Base-by-base conservation (phyloP, 2,797 vertebrate species). In the Pelochelys cantorii region DNA sequence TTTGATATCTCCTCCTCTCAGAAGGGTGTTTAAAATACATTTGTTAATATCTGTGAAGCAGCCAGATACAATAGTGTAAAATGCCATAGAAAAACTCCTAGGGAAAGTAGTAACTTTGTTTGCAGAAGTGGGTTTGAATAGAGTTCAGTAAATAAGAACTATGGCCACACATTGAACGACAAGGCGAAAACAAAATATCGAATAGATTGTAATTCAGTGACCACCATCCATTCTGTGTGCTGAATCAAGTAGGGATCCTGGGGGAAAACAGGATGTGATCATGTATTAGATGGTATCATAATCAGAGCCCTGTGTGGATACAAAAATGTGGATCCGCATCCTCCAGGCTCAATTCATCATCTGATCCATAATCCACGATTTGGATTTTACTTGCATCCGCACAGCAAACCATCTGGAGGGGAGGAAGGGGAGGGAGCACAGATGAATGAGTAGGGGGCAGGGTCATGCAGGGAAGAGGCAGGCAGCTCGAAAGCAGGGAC, bases 171-270 rank as follows among this genome's bases (percentile, higher is more conserved):
- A 88, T 89, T 87, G 89, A 92, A 88, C 42, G 79, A 60, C 74
- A 83, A 90, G 87, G 77, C 91, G 92, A 93, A 96, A 95, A 93
- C 91, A 95, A 93, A 92, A 95, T 96, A 94, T 93, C 90, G 86
- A 95, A 90, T 93, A 92, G 92, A 79, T 95, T 85, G 87, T 93
- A 74, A 82, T 90, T 97, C 89, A 79, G 56, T 79, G 65, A 88
- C 54, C 48, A 60, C 80, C 84, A 80, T 90, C 92, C 90, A 75
- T 86, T 89, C 89, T 87, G 29, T 79, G 68, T 79, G 83, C 59
- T 94, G 96, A 95, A 91, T 90, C 81, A 84, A 42, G 48, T 34
- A 13, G 80, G 86, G 77, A 93, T 93, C 17, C 65, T 68, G n/a
- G n/a, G 65, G 7, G 9, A 68, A 68, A 68, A 34, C 34, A 34